Conservation (phyloP, 2,888 invertebrate genomes). For the Chrysolina oricalcia region DNA sequence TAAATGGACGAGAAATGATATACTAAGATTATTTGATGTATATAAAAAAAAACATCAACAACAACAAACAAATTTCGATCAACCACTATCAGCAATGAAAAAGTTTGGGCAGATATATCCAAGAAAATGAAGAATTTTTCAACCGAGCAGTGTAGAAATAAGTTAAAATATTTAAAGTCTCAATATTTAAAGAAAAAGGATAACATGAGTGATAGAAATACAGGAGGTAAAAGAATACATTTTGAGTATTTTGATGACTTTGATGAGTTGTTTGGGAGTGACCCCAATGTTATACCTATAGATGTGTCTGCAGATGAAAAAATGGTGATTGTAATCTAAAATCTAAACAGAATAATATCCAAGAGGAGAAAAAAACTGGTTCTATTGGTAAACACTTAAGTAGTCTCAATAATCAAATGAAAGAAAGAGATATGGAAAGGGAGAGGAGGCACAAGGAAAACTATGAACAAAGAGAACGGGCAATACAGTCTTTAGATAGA, state of each 20-base stretch:
- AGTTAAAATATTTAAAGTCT: constrained; percentile 36
- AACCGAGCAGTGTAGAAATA: constrained; percentile 38
- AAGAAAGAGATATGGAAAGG: constrained; percentile 17
- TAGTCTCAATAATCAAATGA: constrained; percentile 23
- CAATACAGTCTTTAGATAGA: neutral
- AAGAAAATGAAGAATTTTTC: constrained; percentile 25
- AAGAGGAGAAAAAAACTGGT: neutral
- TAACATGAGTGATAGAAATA: constrained; percentile 34
- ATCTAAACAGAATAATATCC: neutral
- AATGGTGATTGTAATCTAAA: neutral
- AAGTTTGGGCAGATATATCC: constrained; percentile 27
- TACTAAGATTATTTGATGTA: neutral
- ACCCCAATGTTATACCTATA: neutral
- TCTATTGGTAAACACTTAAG: constrained; percentile 3
- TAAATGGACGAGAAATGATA: neutral
- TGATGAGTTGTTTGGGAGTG: constrained; percentile 5
- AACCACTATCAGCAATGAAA: constrained; percentile 32
- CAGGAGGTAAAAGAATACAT: constrained; percentile 11
- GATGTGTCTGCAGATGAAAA: neutral
- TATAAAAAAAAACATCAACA: constrained; percentile 35
- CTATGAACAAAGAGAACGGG: neutral
- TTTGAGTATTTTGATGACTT: constrained; percentile 38
- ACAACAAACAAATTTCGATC: constrained; percentile 30
- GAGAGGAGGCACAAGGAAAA: constrained; percentile 6
- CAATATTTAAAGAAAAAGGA: constrained; percentile 42